These are phyloP conservation scores for Petrophora chlorosata DNA, from an alignment of 2,888 invertebrate species.

Conservation along the genomic window DNA sequence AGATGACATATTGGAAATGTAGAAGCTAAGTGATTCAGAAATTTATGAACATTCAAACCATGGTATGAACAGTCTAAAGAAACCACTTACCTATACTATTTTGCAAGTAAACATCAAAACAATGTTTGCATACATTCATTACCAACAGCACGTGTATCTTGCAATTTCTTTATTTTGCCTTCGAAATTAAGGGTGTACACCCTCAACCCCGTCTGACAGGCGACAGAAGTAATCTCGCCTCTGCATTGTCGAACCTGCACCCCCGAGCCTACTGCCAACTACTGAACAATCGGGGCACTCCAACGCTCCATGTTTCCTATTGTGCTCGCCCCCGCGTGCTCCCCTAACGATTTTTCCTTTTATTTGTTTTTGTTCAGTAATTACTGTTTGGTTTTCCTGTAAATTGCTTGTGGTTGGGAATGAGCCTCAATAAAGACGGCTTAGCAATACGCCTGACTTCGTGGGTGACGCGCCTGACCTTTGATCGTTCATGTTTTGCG, in stretches of 20 bases:
- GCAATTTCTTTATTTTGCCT: conserved; percentile 27
- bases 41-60: no score
- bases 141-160: conserved; percentile 19
- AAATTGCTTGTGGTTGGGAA: conserved; percentile 72
- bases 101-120: no score
- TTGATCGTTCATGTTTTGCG: conserved; percentile 10
- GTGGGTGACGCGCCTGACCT: conserved; percentile 28
- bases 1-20: no score
- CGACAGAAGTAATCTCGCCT: conserved; percentile 72
- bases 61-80: no score
- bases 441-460: conserved; percentile 29
- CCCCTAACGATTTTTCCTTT: conserved; percentile 78
- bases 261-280: conserved; percentile 45
- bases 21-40: no score
- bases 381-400: conserved; percentile 79
- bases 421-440: conserved; percentile 47
- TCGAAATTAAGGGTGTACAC: conserved; percentile 35
- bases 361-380: conserved; percentile 82
- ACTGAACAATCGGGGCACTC: conserved; percentile 50
- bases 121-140: conserved; percentile 14
- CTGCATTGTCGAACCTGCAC: conserved; percentile 68
- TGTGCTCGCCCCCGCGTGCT: conserved; percentile 65
- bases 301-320: conserved; percentile 65
- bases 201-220: conserved; percentile 48
- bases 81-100: no score